Base-by-base conservation (phyloP, 2,113 vertebrate species). In the Prietella phreatophila region DNA sequence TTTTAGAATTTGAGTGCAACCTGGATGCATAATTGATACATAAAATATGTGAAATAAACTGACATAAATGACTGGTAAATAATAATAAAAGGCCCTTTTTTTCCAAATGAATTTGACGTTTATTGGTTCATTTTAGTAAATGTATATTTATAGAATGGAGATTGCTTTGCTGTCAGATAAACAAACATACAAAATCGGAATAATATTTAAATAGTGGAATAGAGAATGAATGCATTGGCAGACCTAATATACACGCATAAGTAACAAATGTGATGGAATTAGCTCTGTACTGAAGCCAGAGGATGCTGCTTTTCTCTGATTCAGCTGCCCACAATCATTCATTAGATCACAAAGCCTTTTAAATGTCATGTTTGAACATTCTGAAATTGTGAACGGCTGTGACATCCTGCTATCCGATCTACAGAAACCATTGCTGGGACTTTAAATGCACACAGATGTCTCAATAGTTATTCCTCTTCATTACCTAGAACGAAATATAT, bases 311-410 rank as follows among this genome's bases (percentile, higher is more conserved):
- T 27, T 56, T 65, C 50, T 88, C 47, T 82, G 78, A 82, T 50
- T 83, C 67, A 63, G 86, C 82, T n/a, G 20, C 42, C 69, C 56
- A 53, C 55, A 36, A n/a, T 89, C 84, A 86, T 83, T 84, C 81
- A 89, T 86, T 84, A 86, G 75, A 71, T 87, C 53, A 19, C 82
- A 84, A 84, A 86, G 76, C 58, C 27, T 56, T 76, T 89, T 80
- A 84, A 84, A 87, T 80, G 39, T 86, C 81, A 89, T 84, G 88
- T 79, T 86, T 85, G 61, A 61, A 61, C 78, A 73, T 30, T 84
- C 81, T 53, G 83, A 80, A 85, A 80, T 71, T 56, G 8, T 55
- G 4, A 61, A 69, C 55, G 63, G 58, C 71, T 67, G 50, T 84
- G 82, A 30, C 87, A n/a, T 30, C 36, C 2, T 2, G 30, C 30